Evolutionary conservation across 2,888 invertebrate genomes (phyloP).

Genomic region (Mamestra brassicae): DNA sequence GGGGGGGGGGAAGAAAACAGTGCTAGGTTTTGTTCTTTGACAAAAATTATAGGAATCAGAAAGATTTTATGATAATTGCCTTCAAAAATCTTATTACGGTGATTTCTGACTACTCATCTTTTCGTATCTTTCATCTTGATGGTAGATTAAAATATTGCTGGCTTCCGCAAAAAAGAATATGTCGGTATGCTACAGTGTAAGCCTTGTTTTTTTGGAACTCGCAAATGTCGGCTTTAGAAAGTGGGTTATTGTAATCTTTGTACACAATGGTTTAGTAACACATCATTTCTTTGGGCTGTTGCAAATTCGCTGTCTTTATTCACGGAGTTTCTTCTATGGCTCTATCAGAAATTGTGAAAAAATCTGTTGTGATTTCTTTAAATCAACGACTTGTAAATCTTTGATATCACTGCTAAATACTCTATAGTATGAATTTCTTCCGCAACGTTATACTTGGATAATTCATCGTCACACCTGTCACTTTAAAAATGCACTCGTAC

Average conservation of each 20-base stretch:
- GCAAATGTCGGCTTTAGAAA: slow-evolving; percentile 52
- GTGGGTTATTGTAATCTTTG: slow-evolving; percentile 49
- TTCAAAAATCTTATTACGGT: not conserved
- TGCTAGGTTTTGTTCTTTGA: no score
- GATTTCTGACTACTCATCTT: not conserved
- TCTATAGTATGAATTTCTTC: not conserved
- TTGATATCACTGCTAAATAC: not conserved
- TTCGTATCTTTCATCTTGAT: slow-evolving; percentile 2
- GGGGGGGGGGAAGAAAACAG: no score
- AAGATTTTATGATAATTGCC: not conserved
- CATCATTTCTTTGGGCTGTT: slow-evolving; percentile 29
- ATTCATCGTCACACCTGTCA: slow-evolving; percentile 12
- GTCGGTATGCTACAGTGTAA: slow-evolving; percentile 10
- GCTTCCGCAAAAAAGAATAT: slow-evolving; percentile 24
- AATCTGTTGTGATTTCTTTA: not conserved
- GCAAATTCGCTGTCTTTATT: slow-evolving; percentile 10
- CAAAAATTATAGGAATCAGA: not conserved
- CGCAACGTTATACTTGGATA: slow-evolving; percentile 5
- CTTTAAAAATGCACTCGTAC: slow-evolving; percentile 10
- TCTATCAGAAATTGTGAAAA: not conserved
- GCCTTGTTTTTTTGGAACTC: slow-evolving; percentile 34
- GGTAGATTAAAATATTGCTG: slow-evolving; percentile 11
- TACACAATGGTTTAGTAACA: slow-evolving; percentile 35
- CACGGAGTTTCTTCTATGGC: slow-evolving; percentile 3
- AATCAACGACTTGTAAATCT: not conserved